Evolutionary conservation across 2,888 invertebrate genomes (phyloP).

Genomic region (Bellardia pandia): DNA sequence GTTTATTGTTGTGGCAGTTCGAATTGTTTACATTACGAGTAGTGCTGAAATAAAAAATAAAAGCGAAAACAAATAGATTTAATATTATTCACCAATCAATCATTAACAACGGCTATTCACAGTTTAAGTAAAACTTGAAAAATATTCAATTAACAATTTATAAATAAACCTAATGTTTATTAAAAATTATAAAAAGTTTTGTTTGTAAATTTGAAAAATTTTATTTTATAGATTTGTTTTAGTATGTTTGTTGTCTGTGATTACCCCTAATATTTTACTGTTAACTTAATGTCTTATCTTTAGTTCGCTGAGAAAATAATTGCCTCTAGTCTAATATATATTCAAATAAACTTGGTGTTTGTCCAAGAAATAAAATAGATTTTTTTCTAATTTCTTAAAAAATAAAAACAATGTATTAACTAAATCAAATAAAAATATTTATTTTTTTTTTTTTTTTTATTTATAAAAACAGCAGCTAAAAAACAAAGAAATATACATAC

Average conservation of each 20-base stretch:
- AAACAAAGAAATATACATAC: not conserved
- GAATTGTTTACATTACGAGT: slow-evolving; percentile 53
- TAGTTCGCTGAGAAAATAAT: slow-evolving; percentile 8
- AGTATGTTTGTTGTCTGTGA: not conserved
- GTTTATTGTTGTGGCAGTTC: slow-evolving; percentile 37
- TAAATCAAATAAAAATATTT: not conserved
- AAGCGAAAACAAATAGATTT: slow-evolving; percentile 22
- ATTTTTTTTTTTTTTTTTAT: not conserved
- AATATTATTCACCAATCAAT: not conserved
- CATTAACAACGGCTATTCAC: not conserved
- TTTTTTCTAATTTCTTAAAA: slow-evolving; percentile 8
- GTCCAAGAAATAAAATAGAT: slow-evolving; percentile 36
- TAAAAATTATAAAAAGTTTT: not conserved
- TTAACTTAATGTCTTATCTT: slow-evolving; percentile 2
- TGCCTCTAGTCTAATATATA: slow-evolving; percentile 2
- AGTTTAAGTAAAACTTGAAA: not conserved
- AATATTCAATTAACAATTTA: not conserved
- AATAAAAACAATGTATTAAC: not conserved
- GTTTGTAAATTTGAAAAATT: not conserved
- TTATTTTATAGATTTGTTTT: not conserved
- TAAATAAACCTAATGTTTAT: not conserved
- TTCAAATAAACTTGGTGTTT: slow-evolving; percentile 38
- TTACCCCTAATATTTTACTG: slow-evolving; percentile 2
- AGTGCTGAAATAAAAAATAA: slow-evolving; percentile 45
- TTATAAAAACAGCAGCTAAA: not conserved